Base-by-base conservation (phyloP, 2,888 invertebrate species). In the Leptodirus hochenwartii region DNA sequence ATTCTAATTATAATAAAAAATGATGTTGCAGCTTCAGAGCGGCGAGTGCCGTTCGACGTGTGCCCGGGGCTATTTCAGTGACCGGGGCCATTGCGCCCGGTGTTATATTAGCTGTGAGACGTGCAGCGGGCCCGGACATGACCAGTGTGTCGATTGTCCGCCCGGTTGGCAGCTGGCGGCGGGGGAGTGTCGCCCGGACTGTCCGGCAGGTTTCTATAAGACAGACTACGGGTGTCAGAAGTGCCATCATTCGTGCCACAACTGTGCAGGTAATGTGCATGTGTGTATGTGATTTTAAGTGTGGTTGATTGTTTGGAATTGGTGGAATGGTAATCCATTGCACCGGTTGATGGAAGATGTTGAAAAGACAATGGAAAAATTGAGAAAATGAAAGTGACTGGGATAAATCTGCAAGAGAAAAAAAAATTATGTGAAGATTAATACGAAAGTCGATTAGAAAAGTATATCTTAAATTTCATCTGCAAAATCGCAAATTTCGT, bases 211-310 rank as follows among this genome's bases (percentile, higher is more conserved):
- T 22, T 84, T 79, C 56, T 87, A 80, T 57, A 77, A 80, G 54
- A 74, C 74, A 4, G 66, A 69, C 38, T 79, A 69, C 43, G 81
- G 80, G 5, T 88, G 88, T 48, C 77, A 79, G 39, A 81, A 78
- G 53, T 88, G 88, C 56, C 84, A 85, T 59, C 79, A 81, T 53
- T 80, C 79, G 47, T 88, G 88, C 54, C 72, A 73, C 39, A 81
- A 81, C 42, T 88, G 88, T 52, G 73, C 74, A 50, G 87, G 87
- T 71, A 54, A n/a, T 12, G 5, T 25, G 8, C 25, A 10, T 8
- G 6, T 10, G n/a, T 10, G n/a, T n/a, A n/a, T n/a, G n/a, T n/a
- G n/a, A n/a, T n/a, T n/a, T n/a, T n/a, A n/a, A n/a, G n/a, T n/a
- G n/a, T n/a, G n/a, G n/a, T n/a, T n/a, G n/a, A n/a, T n/a, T n/a